These are phyloP conservation scores for Pseudococcus viburni DNA, from an alignment of 2,888 invertebrate species.

Conservation along the genomic window DNA sequence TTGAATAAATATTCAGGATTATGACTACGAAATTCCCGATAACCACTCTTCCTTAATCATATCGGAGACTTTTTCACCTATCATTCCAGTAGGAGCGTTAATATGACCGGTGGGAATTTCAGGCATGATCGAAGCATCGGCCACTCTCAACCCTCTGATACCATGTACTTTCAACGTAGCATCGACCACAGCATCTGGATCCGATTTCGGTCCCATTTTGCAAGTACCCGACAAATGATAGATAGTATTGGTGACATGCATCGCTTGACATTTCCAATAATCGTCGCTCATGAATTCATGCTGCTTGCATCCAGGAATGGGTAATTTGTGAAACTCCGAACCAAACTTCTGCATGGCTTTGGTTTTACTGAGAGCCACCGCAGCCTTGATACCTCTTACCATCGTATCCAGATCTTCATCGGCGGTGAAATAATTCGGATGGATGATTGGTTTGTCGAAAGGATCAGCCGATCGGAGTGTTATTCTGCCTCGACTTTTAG, in stretches of 20 bases:
- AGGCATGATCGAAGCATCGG: constrained; percentile 80
- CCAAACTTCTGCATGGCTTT: constrained; percentile 76
- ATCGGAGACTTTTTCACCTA: constrained; percentile 81
- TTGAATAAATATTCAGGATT: background rate
- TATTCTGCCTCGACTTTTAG: constrained; percentile 78
- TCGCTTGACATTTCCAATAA: constrained; percentile 81
- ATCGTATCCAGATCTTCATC: constrained; percentile 78
- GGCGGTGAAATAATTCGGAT: constrained; percentile 79
- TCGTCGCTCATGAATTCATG: constrained; percentile 73
- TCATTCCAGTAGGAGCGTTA: constrained; percentile 80
- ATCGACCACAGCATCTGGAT: constrained; percentile 78
- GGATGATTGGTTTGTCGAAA: constrained; percentile 77
- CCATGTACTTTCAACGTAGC: constrained; percentile 75
- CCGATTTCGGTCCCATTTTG: constrained; percentile 79
- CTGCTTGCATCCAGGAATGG: constrained; percentile 74
- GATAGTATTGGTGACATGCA: constrained; percentile 76
- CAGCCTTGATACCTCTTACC: constrained; percentile 75
- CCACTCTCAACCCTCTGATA: constrained; percentile 76
- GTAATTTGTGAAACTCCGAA: constrained; percentile 73
- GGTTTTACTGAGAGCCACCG: constrained; percentile 75
- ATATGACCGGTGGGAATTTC: constrained; percentile 79
- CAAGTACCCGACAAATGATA: constrained; percentile 81
- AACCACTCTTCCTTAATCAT: constrained; percentile 75
- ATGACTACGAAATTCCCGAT: background rate
- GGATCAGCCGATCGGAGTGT: constrained; percentile 78